Evolutionary conservation across 2,797 vertebrate species (phyloP).

Genomic region (Dipus sagitta): DNA sequence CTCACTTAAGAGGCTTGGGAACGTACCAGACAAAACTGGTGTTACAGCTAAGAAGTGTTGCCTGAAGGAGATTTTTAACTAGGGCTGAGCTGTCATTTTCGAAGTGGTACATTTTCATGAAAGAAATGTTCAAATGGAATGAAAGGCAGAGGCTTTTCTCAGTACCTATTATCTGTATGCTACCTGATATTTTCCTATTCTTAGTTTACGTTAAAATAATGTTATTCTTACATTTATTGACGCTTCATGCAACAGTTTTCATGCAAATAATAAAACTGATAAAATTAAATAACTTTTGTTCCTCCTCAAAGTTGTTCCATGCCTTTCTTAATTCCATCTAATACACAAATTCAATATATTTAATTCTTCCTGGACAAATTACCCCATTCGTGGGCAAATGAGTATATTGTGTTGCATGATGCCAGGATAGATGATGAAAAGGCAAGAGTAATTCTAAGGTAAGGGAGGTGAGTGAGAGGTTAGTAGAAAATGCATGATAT

Average conservation of each 20-base stretch:
- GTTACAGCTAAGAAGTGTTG: not conserved
- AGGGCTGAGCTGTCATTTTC: not conserved
- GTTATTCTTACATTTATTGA: not conserved
- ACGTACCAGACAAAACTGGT: not conserved
- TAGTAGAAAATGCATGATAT: no score
- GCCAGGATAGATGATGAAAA: not conserved
- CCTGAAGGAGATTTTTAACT: not conserved
- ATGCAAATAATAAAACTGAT: not conserved
- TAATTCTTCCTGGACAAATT: not conserved
- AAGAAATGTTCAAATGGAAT: not conserved
- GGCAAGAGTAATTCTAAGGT: no score
- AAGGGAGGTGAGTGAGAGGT: not conserved
- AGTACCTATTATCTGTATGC: not conserved
- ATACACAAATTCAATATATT: not conserved
- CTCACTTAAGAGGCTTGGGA: not conserved
- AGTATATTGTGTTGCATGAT: not conserved
- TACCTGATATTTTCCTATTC: not conserved
- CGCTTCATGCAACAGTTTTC: no score
- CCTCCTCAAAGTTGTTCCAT: no score
- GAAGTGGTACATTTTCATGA: not conserved
- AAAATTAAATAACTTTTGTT: not conserved
- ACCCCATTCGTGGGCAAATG: not conserved
- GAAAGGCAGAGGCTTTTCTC: not conserved
- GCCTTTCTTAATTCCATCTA: not conserved
- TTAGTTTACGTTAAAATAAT: not conserved